phyloP scores from a whole-genome alignment of 2,888 invertebrate genomes.

The Alsophila aescularia region DNA sequence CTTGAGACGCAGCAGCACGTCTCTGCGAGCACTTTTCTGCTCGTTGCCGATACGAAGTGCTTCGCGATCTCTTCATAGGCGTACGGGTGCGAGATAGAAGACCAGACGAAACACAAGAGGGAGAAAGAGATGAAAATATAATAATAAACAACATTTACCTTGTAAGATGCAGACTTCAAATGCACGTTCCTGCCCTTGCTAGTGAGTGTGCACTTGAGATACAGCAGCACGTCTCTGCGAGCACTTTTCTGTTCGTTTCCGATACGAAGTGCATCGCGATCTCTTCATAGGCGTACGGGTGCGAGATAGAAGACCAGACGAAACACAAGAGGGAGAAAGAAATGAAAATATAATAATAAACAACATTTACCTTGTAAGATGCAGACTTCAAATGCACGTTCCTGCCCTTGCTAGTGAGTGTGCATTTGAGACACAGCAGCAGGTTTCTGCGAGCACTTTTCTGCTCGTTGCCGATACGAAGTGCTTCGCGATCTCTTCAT shows the following conservation, averaged over 20 bases:
- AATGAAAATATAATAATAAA: too few species aligned
- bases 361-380: conserved; percentile 95
- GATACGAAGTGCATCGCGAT: conserved; percentile 86
- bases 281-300: conserved; percentile 98
- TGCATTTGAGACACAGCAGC: conserved; percentile 95
- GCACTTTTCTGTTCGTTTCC: conserved; percentile 57
- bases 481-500: conserved; percentile 92
- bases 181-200: conserved; percentile 98
- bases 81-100: too few species aligned
- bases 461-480: conserved; percentile 67
- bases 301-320: too few species aligned
- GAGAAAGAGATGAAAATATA: too few species aligned
- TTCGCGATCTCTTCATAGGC: conserved; percentile 96
- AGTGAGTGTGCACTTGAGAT: conserved; percentile 97
- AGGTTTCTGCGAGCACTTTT: conserved; percentile 82
- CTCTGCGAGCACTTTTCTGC: conserved; percentile 69
- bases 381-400: conserved; percentile 98
- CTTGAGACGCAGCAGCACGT: conserved; percentile 93
- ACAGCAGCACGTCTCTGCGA: conserved; percentile 87
- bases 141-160: too few species aligned
- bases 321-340: too few species aligned
- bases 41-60: conserved; percentile 75
- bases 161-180: conserved; percentile 97
- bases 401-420: conserved; percentile 96
- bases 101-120: too few species aligned